Percentiles rank a stretch among this genome's conserved stretches.
Evolutionary conservation across 2,888 invertebrate species (phyloP).

Genomic region (Lasioglossum figueresi): DNA sequence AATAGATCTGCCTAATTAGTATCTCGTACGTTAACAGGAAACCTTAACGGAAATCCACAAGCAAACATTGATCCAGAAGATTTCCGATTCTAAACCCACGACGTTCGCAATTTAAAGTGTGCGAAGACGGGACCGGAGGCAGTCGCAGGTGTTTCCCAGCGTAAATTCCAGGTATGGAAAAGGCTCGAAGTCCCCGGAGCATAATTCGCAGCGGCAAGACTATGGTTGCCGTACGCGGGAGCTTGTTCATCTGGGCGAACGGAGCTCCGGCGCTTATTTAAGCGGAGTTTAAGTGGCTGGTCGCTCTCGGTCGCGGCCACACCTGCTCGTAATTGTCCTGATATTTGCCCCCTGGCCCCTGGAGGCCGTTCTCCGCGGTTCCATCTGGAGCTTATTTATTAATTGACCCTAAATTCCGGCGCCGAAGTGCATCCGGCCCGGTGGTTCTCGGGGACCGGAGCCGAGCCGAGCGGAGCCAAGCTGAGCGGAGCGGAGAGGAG

Average conservation of each 20-base stretch:
- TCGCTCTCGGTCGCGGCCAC: conserved; percentile 66
- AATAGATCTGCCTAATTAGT: background rate
- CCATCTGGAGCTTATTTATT: conserved; percentile 70
- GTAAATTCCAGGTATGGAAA: conserved; percentile 48
- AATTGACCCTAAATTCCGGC: conserved; percentile 72
- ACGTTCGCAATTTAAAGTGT: background rate
- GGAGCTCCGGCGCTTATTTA: conserved; percentile 68
- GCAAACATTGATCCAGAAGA: conserved; percentile 1
- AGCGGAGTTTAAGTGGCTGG: conserved; percentile 75
- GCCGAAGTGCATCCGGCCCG: conserved; percentile 53
- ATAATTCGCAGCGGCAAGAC: conserved; percentile 53
- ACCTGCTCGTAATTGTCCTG: conserved; percentile 77
- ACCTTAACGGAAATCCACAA: background rate
- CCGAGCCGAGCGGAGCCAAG: background rate
- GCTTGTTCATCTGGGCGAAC: conserved; percentile 14
- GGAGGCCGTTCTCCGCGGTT: background rate
- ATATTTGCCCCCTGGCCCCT: conserved; percentile 69
- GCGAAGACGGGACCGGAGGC: conserved; percentile 24
- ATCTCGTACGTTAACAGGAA: background rate
- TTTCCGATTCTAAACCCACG: background rate
- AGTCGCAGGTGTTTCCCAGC: conserved; percentile 70
- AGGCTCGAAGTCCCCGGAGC: conserved; percentile 13
- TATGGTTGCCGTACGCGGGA: conserved; percentile 39
- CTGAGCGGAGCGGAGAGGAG: background rate
- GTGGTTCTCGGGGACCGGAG: conserved; percentile 27